phyloP scores from a whole-genome alignment of 2,113 vertebrate genomes.

The Chloropsis cyanopogon region DNA sequence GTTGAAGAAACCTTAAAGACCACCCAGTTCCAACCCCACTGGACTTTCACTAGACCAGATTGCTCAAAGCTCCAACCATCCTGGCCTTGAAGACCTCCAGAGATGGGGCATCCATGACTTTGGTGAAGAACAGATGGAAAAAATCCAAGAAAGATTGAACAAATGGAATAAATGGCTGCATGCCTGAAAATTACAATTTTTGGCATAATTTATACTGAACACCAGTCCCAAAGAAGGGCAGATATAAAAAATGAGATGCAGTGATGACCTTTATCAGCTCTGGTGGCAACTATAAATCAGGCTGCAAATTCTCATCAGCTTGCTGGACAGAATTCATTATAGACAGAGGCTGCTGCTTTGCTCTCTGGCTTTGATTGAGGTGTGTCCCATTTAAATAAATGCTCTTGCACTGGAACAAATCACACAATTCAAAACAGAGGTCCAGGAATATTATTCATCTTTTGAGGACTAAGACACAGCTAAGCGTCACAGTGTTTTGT shows the following conservation, averaged over 20 bases:
- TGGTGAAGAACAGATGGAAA: neutral
- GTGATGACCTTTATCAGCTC: constrained; percentile 71
- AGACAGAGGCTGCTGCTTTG: constrained; percentile 9
- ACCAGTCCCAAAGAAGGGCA: neutral
- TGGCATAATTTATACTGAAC: constrained; percentile 8
- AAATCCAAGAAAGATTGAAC: neutral
- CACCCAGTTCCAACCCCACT: neutral
- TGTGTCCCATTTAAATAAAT: constrained; percentile 31
- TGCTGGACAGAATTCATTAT: constrained; percentile 67
- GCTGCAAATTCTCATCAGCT: constrained; percentile 57
- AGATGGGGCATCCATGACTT: neutral
- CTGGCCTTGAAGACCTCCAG: neutral
- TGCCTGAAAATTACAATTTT: constrained; percentile 31
- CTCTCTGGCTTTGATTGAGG: constrained; percentile 58
- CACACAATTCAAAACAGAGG: constrained; percentile 1
- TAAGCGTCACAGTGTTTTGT: constrained; percentile 1
- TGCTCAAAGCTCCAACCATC: neutral
- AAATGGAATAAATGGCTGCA: constrained; percentile 21
- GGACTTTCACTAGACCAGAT: neutral
- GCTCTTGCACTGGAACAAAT: neutral
- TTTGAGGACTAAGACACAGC: neutral
- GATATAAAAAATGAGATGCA: constrained; percentile 64
- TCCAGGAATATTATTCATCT: neutral
- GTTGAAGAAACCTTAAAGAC: neutral
- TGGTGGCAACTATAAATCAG: constrained; percentile 70